A percentile compares a stretch with the other conserved stretches of the same genome.
Evolutionary conservation across 2,888 invertebrate species (phyloP).

Genomic region (Ormyrus rosae): DNA sequence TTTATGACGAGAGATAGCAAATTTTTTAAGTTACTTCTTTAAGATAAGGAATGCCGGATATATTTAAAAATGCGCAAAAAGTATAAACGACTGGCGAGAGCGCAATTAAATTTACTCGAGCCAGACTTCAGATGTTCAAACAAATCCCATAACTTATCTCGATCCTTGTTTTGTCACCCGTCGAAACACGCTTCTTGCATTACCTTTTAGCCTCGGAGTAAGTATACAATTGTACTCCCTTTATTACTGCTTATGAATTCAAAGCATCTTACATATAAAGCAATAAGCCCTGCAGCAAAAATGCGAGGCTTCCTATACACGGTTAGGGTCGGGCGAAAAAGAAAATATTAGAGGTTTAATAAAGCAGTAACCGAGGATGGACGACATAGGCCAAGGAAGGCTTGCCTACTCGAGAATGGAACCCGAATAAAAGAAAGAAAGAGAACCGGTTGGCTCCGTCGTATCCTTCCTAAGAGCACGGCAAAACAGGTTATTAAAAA

Average conservation of each 20-base stretch:
- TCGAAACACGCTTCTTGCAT: not conserved
- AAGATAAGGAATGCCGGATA: too few relatives aligned
- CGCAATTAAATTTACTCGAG: too few relatives aligned
- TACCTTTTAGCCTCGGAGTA: not conserved
- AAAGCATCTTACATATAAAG: slow-evolving; percentile 44
- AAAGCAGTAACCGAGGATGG: slow-evolving; percentile 55
- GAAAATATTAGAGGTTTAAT: slow-evolving; percentile 54
- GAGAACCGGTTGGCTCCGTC: slow-evolving; percentile 53
- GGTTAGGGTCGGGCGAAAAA: slow-evolving; percentile 24
- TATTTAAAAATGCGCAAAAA: too few relatives aligned
- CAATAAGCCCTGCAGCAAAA: slow-evolving; percentile 25
- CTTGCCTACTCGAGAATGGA: slow-evolving; percentile 40
- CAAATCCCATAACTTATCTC: slow-evolving; percentile 17
- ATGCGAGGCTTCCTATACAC: slow-evolving; percentile 7
- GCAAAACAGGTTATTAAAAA: slow-evolving; percentile 57
- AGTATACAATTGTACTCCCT: slow-evolving; percentile 34
- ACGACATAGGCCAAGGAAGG: slow-evolving; percentile 36
- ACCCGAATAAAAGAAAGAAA: slow-evolving; percentile 43
- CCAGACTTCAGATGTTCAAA: not conserved
- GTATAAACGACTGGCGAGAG: too few relatives aligned
- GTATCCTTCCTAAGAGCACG: slow-evolving; percentile 22
- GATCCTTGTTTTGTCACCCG: slow-evolving; percentile 30
- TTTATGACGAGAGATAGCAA: too few relatives aligned
- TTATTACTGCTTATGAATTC: slow-evolving; percentile 45
- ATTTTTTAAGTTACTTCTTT: too few relatives aligned